Percentiles rank a stretch among this genome's conserved stretches.
Conservation (phyloP, 2,113 vertebrate genomes). For the Chionodraco myersi region DNA sequence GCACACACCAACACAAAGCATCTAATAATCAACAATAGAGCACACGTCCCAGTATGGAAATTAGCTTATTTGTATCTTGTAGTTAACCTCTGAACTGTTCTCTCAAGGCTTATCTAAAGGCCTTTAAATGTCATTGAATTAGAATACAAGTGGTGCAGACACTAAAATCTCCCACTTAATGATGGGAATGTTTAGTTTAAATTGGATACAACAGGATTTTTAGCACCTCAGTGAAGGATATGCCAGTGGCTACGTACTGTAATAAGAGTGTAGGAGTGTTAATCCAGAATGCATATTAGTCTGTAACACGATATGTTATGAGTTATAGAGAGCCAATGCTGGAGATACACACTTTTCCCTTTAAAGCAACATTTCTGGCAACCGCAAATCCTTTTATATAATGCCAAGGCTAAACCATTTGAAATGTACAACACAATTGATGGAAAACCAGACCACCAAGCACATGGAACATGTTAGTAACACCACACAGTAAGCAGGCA, state of each 20-base stretch:
- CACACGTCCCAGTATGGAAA: slow-evolving; percentile 10
- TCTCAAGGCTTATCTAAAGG: slow-evolving; percentile 12
- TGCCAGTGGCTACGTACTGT: neutral
- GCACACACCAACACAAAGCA: slow-evolving; percentile 27
- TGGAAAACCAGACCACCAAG: slow-evolving; percentile 21
- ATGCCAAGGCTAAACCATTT: neutral
- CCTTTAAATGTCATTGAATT: slow-evolving; percentile 14
- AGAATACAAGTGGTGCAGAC: neutral
- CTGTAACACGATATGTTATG: slow-evolving; percentile 1
- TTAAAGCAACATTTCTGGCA: slow-evolving; percentile 2
- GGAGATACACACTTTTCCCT: slow-evolving; percentile 4
- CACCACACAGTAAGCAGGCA: slow-evolving; percentile 1
- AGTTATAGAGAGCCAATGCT: slow-evolving; percentile 22
- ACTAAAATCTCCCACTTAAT: neutral
- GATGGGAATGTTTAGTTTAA: neutral
- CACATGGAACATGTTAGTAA: slow-evolving; percentile 30
- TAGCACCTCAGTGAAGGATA: neutral
- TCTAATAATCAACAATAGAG: slow-evolving; percentile 44
- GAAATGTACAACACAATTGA: neutral
- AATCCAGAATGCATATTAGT: neutral
- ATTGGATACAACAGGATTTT: slow-evolving; percentile 3
- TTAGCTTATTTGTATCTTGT: slow-evolving; percentile 26
- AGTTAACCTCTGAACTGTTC: slow-evolving; percentile 24
- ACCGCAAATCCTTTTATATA: slow-evolving; percentile 1
- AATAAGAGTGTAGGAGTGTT: neutral